Evolutionary conservation across 2,113 vertebrate species (phyloP), one percentile per base, ranked within the genome.

Genomic region (Megaleporinus macrocephalus): DNA sequence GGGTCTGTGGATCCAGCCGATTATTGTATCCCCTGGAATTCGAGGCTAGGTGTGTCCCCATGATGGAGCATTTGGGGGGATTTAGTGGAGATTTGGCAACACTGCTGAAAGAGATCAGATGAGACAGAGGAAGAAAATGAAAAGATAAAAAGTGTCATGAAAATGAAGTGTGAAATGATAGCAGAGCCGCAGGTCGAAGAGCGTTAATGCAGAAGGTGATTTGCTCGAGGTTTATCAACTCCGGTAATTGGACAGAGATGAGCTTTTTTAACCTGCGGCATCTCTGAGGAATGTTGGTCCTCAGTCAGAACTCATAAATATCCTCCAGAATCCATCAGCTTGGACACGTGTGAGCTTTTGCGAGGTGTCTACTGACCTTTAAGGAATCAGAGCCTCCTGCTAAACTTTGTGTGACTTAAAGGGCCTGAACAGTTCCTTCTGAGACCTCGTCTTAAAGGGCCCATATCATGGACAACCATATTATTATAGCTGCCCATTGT

Each of bases 61-160:
- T 74, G 71, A 74, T 74, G 41, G 79, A 81, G 49, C 20, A 44
- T 27, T 36, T 22, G 33, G 79, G 49, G 61, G 61, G 71, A 66
- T 81, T 81, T 74, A 33, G 47, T 3, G 12, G 26, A 71, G 59
- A 74, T 65, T 81, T 81, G 30, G 29, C 12, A 55, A 33, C 41
- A 11, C 36, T 27, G n/a, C 30, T 29, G 68, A 41, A 70, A 30
- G 22, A 36, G 22, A 69, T 27, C 10, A 44, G 15, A 24, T 78
- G 26, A 63, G 18, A 53, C 44, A 20, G 62, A 44, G 16, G 53
- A 20, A 73, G 27, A 73, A 20, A 30, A 20, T 27, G 20, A 55
- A 33, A 10, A 27, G 16, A 51, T 55, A 53, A 30, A 18, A n/a
- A 22, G 33, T 36, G 22, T 26, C 33, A 78, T 53, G 51, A 78